phyloP scores from a whole-genome alignment of 2,888 invertebrate genomes.

The Polyploca ridens region DNA sequence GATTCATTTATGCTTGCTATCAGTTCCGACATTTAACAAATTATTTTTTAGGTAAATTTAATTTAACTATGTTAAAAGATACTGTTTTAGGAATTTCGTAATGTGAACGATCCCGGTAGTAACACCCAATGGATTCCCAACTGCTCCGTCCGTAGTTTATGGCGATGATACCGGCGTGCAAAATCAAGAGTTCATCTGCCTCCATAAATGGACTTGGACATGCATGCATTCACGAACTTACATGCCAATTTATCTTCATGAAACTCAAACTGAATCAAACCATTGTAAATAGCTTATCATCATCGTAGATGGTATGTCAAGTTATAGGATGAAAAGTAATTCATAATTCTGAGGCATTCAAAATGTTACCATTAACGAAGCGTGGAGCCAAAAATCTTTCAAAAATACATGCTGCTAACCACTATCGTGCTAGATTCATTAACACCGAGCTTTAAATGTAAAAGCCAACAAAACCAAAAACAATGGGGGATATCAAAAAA shows the following conservation, averaged over 20 bases:
- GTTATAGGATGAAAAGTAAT: background rate
- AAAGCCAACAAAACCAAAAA: conserved; percentile 38
- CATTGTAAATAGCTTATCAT: background rate
- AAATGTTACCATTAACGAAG: background rate
- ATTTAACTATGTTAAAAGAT: background rate
- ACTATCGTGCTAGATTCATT: conserved; percentile 34
- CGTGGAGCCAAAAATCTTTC: background rate
- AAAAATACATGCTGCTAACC: conserved; percentile 23
- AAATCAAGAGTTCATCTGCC: conserved; percentile 48
- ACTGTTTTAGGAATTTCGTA: background rate
- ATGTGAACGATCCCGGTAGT: conserved; percentile 2
- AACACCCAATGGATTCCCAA: conserved; percentile 24
- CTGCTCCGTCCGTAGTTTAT: conserved; percentile 38
- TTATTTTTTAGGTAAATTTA: background rate
- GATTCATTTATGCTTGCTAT: background rate
- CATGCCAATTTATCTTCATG: background rate
- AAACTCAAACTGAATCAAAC: background rate
- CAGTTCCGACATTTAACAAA: too few species aligned
- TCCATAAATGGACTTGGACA: conserved; percentile 41
- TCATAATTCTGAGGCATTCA: background rate
- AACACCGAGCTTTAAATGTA: conserved; percentile 32
- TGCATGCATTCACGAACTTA: conserved; percentile 12
- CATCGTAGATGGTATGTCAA: background rate
- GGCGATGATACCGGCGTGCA: conserved; percentile 47
- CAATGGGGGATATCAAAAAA: conserved; percentile 25